Evolutionary conservation across 2,888 invertebrate species (phyloP), one percentile per base, ranked within the genome.

Genomic region (Acrobeloides nanus): DNA sequence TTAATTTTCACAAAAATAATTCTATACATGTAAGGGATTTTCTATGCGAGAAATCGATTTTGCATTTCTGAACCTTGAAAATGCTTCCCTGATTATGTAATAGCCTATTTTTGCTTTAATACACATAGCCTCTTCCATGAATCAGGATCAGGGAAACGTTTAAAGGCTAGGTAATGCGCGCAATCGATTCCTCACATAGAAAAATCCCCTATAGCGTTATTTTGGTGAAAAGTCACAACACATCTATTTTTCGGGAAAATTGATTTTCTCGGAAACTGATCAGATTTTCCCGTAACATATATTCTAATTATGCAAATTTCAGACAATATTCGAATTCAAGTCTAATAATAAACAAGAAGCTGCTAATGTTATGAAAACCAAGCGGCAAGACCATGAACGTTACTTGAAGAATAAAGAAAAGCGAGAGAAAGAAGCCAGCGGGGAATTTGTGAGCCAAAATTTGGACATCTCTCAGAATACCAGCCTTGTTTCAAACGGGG

Each of bases 301-400:
- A n/a, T n/a, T n/a, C n/a, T n/a, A n/a, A n/a, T n/a, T n/a, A 2
- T n/a, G 8, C 12, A 15, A 46, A 18, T 27, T 27, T 15, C 23
- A 51, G 88, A 95, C 92, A 0, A 85, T 95, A 66, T 87, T 95
- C 76, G 95, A 95, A 78, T 80, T 93, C 40, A 85, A 86, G 35
- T 82, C 84, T 0, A 86, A 72, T 81, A 83, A 64, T 83, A 87
- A 72, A 84, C 87, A 0, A 0, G 83, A 83, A 72, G 85, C 84
- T 61, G 73, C 74, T 42, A 76, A 82, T 48, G 83, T 86, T 0
- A 95, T 95, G 92, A 87, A 88, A 74, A 80, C 82, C 10, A 90
- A 89, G 75, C 81, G 93, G 39, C 80, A 82, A 57, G 79, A 83
- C 72, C 82, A 90, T 77, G 70, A 70, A 31, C 58, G 58, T n/a